Evolutionary conservation across 2,888 invertebrate genomes (phyloP).

Genomic region (Actias luna): DNA sequence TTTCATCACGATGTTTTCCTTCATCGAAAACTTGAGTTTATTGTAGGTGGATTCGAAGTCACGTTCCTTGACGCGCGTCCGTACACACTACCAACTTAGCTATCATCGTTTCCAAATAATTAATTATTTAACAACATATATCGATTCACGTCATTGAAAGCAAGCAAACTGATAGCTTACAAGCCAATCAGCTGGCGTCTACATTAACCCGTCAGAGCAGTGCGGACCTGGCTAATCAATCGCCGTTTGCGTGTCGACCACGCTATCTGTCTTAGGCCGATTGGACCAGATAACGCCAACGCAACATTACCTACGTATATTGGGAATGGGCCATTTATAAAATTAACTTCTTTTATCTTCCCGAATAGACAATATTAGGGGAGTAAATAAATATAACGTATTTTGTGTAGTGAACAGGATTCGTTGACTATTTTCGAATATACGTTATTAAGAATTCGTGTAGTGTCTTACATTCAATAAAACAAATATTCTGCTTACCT

Average conservation of each 20-base stretch:
- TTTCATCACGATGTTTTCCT: no score
- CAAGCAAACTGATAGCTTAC: slow-evolving; percentile 69
- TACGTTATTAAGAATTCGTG: not conserved
- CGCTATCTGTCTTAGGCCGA: slow-evolving; percentile 79
- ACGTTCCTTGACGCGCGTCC: no score
- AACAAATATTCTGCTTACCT: not conserved
- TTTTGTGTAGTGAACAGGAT: not conserved
- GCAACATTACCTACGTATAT: slow-evolving; percentile 74
- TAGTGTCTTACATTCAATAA: not conserved
- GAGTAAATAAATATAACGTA: slow-evolving; percentile 65
- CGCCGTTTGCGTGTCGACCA: slow-evolving; percentile 78
- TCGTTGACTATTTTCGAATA: not conserved
- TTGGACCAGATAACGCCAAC: slow-evolving; percentile 73
- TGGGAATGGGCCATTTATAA: slow-evolving; percentile 76
- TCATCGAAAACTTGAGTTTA: no score
- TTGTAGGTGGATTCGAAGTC: no score
- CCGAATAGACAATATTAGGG: slow-evolving; percentile 65
- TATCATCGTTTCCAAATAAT: no score
- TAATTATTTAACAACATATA: slow-evolving; percentile 31
- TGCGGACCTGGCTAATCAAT: slow-evolving; percentile 78
- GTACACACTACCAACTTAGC: no score
- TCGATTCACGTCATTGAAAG: slow-evolving; percentile 60
- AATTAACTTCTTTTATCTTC: slow-evolving; percentile 78
- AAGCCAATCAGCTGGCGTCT: slow-evolving; percentile 74
- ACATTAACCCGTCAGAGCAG: slow-evolving; percentile 78